phyloP scores from a whole-genome alignment of 2,113 vertebrate species.

The Melierax canorus region DNA sequence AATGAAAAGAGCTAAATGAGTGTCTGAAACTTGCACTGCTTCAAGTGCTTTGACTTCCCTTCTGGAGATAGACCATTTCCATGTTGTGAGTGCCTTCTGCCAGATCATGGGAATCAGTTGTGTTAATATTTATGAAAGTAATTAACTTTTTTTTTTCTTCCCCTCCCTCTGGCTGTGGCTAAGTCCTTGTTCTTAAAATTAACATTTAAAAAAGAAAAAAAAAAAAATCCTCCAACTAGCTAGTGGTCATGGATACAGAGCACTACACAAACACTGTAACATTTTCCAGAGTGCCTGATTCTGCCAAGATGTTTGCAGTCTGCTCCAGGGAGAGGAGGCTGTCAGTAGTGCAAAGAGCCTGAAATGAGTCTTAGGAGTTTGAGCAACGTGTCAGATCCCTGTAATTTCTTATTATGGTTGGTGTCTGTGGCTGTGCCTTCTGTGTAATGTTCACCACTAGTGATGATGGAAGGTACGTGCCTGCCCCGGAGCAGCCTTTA shows the following conservation, averaged over 20 bases:
- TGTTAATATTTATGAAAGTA: slow-evolving; percentile 26
- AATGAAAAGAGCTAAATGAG: neutral
- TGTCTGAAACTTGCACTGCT: neutral
- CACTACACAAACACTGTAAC: neutral
- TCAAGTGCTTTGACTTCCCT: neutral
- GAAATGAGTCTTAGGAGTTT: neutral
- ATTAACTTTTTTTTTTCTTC: slow-evolving; percentile 11
- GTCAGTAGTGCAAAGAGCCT: neutral
- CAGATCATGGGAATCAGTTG: neutral
- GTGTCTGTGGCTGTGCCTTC: neutral
- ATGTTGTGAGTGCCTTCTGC: neutral
- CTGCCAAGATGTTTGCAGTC: neutral
- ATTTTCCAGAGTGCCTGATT: neutral
- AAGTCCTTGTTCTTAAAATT: neutral
- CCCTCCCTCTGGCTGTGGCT: neutral
- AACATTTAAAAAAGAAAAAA: neutral
- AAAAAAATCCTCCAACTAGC: neutral
- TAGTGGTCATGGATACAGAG: neutral
- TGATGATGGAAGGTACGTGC: fast-evolving
- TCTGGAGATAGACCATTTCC: neutral
- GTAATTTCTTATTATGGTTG: neutral
- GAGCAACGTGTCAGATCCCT: neutral
- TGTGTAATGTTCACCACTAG: neutral
- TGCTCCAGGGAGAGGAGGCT: neutral
- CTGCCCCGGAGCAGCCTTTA: neutral